Conservation (phyloP, 2,113 vertebrate species). For the Clarias magur region DNA sequence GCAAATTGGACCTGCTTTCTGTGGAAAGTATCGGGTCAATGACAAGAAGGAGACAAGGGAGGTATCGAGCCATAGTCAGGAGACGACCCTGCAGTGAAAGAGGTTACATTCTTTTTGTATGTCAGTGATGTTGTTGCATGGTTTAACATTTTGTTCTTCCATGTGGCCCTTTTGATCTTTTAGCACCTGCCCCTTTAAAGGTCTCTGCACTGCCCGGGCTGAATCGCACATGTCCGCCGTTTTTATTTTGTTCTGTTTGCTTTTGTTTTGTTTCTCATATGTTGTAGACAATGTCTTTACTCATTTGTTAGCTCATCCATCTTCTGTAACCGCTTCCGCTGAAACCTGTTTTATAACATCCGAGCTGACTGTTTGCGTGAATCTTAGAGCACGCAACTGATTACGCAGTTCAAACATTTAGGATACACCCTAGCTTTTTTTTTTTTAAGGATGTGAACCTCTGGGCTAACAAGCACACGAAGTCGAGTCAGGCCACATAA, state of each 20-base stretch:
- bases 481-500: neutral
- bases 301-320: neutral
- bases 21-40: too few species aligned
- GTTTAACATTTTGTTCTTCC: too few species aligned
- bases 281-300: neutral
- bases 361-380: neutral
- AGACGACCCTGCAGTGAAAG: too few species aligned
- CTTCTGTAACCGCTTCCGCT: neutral
- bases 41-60: too few species aligned
- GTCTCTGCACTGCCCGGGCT: too few species aligned
- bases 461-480: neutral
- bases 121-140: too few species aligned
- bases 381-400: neutral
- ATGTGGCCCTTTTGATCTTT: too few species aligned
- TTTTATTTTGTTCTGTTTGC: neutral
- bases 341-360: neutral
- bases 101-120: too few species aligned
- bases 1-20: too few species aligned
- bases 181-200: too few species aligned
- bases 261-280: neutral
- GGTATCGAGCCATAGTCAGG: too few species aligned
- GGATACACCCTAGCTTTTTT: neutral
- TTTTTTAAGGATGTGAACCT: neutral
- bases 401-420: neutral
- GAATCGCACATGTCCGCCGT: neutral